A percentile compares a stretch with the other conserved stretches of the same genome.
phyloP scores from a whole-genome alignment of 2,888 invertebrate genomes.

The Hetaerina titia region DNA sequence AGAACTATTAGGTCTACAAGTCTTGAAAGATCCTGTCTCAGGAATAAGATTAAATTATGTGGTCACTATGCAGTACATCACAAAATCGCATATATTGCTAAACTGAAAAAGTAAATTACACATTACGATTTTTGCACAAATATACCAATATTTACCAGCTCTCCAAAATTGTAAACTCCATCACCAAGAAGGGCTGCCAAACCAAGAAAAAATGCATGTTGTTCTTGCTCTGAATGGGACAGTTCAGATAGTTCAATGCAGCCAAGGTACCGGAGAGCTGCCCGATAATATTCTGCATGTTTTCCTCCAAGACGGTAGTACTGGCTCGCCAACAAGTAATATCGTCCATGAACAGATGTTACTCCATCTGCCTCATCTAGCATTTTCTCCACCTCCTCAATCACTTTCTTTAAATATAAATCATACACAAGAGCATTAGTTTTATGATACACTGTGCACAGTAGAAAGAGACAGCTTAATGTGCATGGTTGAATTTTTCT shows the following conservation, averaged over 20 bases:
- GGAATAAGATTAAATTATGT: too few relatives aligned
- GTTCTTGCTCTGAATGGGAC: slow-evolving; percentile 83
- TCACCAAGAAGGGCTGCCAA: slow-evolving; percentile 96
- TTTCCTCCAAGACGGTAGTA: slow-evolving; percentile 93
- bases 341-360: slow-evolving; percentile 95
- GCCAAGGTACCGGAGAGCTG: slow-evolving; percentile 91
- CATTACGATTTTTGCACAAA: too few relatives aligned
- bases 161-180: slow-evolving; percentile 97
- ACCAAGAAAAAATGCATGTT: slow-evolving; percentile 93
- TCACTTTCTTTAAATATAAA: slow-evolving; percentile 81
- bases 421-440: not conserved
- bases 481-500: too few relatives aligned
- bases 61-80: too few relatives aligned
- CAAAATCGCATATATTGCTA: too few relatives aligned
- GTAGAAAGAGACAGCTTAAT: too few relatives aligned
- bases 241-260: slow-evolving; percentile 86
- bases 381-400: slow-evolving; percentile 91
- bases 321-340: slow-evolving; percentile 94
- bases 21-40: too few relatives aligned
- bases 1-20: too few relatives aligned
- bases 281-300: slow-evolving; percentile 96
- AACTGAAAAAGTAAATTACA: too few relatives aligned
- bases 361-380: slow-evolving; percentile 95
- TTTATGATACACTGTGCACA: not conserved
- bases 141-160: slow-evolving; percentile 82